These are phyloP conservation scores for Ectropis crepuscularia DNA, from an alignment of 2,888 invertebrate genomes.

Conservation along the genomic window DNA sequence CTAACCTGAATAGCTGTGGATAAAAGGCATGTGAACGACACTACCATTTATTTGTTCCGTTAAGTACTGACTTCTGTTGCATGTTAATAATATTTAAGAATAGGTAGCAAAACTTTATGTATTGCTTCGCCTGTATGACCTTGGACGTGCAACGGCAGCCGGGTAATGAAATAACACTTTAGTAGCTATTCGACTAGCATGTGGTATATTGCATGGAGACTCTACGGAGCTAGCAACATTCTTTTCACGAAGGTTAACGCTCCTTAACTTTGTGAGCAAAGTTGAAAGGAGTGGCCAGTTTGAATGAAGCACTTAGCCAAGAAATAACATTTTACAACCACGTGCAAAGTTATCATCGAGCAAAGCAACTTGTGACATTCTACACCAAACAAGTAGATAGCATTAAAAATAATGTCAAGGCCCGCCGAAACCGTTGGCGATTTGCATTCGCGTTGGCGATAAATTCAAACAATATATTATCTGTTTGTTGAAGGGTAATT, in stretches of 20 bases:
- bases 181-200: neutral
- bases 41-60: slow-evolving; percentile 14
- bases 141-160: neutral
- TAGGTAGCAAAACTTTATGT: too few species aligned
- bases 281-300: slow-evolving; percentile 14
- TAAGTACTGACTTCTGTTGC: neutral
- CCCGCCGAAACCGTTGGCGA: slow-evolving; percentile 49
- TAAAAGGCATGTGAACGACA: slow-evolving; percentile 23
- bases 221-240: neutral
- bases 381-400: slow-evolving; percentile 33
- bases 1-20: slow-evolving; percentile 30
- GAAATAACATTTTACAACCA: slow-evolving; percentile 19
- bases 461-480: slow-evolving; percentile 49
- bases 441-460: slow-evolving; percentile 65
- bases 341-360: slow-evolving; percentile 26
- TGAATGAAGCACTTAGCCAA: slow-evolving; percentile 16
- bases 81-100: neutral
- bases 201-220: neutral
- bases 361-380: slow-evolving; percentile 33
- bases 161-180: neutral
- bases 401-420: slow-evolving; percentile 71
- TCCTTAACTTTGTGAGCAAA: slow-evolving; percentile 5
- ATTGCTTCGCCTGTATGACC: neutral
- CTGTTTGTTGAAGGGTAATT: slow-evolving; percentile 42
- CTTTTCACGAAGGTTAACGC: slow-evolving; percentile 9